Conservation (phyloP, 2,888 invertebrate species). For the Zaprionus bogoriensis region DNA sequence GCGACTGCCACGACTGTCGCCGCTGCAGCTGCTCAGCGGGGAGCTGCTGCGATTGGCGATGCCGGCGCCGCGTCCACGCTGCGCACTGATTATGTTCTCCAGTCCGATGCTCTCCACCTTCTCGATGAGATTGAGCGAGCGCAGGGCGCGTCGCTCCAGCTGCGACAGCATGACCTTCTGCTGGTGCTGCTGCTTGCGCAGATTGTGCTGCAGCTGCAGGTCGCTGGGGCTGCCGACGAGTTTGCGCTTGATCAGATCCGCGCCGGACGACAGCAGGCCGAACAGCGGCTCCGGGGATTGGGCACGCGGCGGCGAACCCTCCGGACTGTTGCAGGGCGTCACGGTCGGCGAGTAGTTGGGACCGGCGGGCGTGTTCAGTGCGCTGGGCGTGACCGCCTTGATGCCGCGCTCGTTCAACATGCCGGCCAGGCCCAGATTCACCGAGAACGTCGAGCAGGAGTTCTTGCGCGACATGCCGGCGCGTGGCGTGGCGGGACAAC, state of each 20-base stretch:
- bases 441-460: slow-evolving; percentile 91
- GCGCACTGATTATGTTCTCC: slow-evolving; percentile 86
- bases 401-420: slow-evolving; percentile 91
- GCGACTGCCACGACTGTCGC: slow-evolving; percentile 85
- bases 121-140: slow-evolving; percentile 85
- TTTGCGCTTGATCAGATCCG: slow-evolving; percentile 86
- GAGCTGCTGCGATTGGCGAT: slow-evolving; percentile 86
- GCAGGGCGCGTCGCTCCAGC: slow-evolving; percentile 83
- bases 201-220: slow-evolving; percentile 75
- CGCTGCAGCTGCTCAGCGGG: slow-evolving; percentile 87
- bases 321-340: slow-evolving; percentile 93
- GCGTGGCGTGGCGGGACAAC: slow-evolving; percentile 83
- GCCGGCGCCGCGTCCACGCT: slow-evolving; percentile 85
- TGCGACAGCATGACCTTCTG: slow-evolving; percentile 81
- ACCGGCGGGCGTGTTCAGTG: slow-evolving; percentile 86
- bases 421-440: slow-evolving; percentile 87
- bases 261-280: slow-evolving; percentile 86
- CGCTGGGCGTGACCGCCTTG: slow-evolving; percentile 88
- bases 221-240: slow-evolving; percentile 85
- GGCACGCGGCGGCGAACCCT: slow-evolving; percentile 85
- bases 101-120: slow-evolving; percentile 88
- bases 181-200: slow-evolving; percentile 76
- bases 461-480: slow-evolving; percentile 88
- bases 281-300: slow-evolving; percentile 83
- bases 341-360: slow-evolving; percentile 90